phyloP scores from a whole-genome alignment of 2,113 vertebrate species.

The Ranitomeya imitator region DNA sequence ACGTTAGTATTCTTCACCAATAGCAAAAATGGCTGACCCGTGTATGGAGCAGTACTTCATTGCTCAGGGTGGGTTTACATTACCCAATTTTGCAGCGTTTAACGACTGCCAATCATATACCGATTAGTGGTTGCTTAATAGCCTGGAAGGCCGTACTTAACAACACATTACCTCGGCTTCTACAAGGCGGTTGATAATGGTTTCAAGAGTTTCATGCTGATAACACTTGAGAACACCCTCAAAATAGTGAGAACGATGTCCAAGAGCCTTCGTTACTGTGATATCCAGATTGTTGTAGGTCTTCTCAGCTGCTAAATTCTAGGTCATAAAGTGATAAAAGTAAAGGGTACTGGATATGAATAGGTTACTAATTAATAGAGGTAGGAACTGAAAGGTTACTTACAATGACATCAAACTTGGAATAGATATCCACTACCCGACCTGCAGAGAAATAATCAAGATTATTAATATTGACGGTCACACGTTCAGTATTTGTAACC shows the following conservation, averaged over 20 bases:
- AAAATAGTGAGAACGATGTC: constrained; percentile 95
- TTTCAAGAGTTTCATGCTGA: constrained; percentile 87
- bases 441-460: constrained; percentile 69
- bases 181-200: constrained; percentile 93
- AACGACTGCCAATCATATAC: no score
- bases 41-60: no score
- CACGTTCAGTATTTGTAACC: no score
- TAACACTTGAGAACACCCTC: constrained; percentile 95
- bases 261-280: constrained; percentile 92
- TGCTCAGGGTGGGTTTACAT: no score
- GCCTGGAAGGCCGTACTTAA: no score
- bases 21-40: no score
- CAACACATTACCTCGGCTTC: constrained; percentile 86
- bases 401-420: constrained; percentile 97
- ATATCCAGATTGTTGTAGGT: constrained; percentile 97
- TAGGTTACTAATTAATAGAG: neutral
- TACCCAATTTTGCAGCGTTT: no score
- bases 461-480: neutral
- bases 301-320: constrained; percentile 97
- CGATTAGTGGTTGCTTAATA: no score
- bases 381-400: constrained; percentile 67
- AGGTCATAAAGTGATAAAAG: constrained; percentile 2
- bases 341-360: neutral
- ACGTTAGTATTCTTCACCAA: no score
- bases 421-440: constrained; percentile 95